These are phyloP conservation scores for Achatina immaculata DNA, from an alignment of 1,140 invertebrate genomes.

Conservation along the genomic window DNA sequence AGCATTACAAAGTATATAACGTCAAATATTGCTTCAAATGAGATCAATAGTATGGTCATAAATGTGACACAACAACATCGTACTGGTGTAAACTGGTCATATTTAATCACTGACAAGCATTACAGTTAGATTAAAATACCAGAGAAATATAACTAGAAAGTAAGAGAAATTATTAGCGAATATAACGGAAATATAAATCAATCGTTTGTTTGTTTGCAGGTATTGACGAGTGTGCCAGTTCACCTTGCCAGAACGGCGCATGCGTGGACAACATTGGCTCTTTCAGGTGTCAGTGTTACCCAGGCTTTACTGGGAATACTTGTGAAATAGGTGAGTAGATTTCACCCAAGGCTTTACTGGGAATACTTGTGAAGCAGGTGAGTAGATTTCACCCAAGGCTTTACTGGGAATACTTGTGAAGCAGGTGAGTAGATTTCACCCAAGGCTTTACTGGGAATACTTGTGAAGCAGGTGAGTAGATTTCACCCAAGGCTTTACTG, in stretches of 20 bases:
- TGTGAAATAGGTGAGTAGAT: slow-evolving; percentile 75
- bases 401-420: no score
- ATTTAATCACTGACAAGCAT: background rate
- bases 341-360: no score
- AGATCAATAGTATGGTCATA: background rate
- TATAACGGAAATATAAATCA: background rate
- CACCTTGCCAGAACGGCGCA: slow-evolving; percentile 47
- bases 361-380: no score
- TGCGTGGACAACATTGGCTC: slow-evolving; percentile 46
- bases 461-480: no score
- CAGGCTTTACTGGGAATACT: slow-evolving; percentile 81
- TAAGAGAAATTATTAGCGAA: background rate
- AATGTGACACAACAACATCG: background rate
- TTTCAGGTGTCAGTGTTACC: slow-evolving; percentile 52
- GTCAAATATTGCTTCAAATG: no score
- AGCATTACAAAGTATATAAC: no score
- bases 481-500: no score
- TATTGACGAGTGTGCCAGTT: slow-evolving; percentile 53
- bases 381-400: no score
- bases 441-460: no score
- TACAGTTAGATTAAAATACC: background rate
- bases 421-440: no score
- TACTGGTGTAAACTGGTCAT: no score
- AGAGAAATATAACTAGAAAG: background rate
- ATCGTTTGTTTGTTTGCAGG: slow-evolving; percentile 35